Conservation (phyloP, 1,140 invertebrate genomes). For the Phortica variegata region DNA sequence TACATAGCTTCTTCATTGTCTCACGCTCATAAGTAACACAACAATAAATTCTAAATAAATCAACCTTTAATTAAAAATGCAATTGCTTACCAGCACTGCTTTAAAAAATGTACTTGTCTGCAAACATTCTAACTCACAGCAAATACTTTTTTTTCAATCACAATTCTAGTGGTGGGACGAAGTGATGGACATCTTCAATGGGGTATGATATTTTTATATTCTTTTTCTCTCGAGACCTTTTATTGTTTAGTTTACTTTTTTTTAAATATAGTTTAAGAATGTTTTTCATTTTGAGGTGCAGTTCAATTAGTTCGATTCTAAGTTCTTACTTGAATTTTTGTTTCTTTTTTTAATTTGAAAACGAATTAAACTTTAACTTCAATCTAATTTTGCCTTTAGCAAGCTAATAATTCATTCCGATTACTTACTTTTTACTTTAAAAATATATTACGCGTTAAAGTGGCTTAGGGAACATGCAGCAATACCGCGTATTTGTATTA, state of each 20-base stretch:
- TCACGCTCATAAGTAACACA: no score
- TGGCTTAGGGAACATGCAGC: conserved; percentile 69
- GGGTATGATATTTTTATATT: conserved; percentile 66
- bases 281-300: no score
- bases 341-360: conserved; percentile 21
- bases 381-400: conserved; percentile 15
- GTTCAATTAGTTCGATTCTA: conserved; percentile 17
- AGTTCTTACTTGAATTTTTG: conserved; percentile 12
- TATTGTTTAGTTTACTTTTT: no score
- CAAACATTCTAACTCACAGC: conserved; percentile 44
- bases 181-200: conserved; percentile 90
- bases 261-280: no score
- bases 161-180: conserved; percentile 91
- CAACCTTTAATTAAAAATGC: no score
- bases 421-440: conserved; percentile 7
- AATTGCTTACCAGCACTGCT: no score
- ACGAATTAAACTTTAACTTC: neutral
- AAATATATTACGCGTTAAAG: no score
- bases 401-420: conserved; percentile 17
- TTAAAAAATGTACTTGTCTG: no score
- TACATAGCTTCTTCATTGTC: no score
- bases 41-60: no score
- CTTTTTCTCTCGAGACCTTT: no score
- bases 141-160: conserved; percentile 39
- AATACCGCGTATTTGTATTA: conserved; percentile 65